Base-by-base conservation (phyloP, 2,888 invertebrate species). In the Therioaphis trifolii region DNA sequence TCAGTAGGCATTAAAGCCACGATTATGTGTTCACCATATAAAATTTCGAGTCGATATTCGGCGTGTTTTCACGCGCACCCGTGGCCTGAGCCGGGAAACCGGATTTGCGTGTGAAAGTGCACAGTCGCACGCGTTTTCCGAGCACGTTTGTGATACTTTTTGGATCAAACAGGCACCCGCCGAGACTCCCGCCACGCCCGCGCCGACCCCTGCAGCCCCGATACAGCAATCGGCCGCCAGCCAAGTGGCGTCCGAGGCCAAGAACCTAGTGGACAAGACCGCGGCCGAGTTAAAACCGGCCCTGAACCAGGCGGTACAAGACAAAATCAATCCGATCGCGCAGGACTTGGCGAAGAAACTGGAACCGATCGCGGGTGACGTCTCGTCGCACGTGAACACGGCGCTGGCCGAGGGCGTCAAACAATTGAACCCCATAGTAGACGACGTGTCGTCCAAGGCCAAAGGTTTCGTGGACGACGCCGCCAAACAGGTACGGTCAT, bases 381-480 rank as follows among this genome's bases (percentile, higher is more conserved):
- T 80, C 27, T 84, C 84, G n/a, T 71, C 66, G 29, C 68, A 76
- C 27, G 29, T 84, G 61, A 80, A 71, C 74, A 71, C 78, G 46
- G 61, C 84, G 69, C 43, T 82, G 49, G 74, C 82, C 49, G 82
- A 82, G 24, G 82, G 82, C 63, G 72, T 82, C 24, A 82, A 82
- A 21, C 63, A 72, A 9, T n/a, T 82, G 49, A 82, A 74, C 35
- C 82, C 82, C 18, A 35, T 82, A 18, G 82, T 86, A 2, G 91
- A 89, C 85, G 88, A 88, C 43, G 90, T 90, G 2, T 87, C 90
- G 7, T 89, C 90, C 84, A 90, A 90, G 85, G 90, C 90, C 0
- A 90, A 90, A 87, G 90, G 90, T 85, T 90, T 90, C 1, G 91
- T 91, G 0, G 89, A 90, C 86, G 90, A 90, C 85, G 90, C 91